Evolutionary conservation across 2,888 invertebrate species (phyloP).

Genomic region (Aphodius granarius): DNA sequence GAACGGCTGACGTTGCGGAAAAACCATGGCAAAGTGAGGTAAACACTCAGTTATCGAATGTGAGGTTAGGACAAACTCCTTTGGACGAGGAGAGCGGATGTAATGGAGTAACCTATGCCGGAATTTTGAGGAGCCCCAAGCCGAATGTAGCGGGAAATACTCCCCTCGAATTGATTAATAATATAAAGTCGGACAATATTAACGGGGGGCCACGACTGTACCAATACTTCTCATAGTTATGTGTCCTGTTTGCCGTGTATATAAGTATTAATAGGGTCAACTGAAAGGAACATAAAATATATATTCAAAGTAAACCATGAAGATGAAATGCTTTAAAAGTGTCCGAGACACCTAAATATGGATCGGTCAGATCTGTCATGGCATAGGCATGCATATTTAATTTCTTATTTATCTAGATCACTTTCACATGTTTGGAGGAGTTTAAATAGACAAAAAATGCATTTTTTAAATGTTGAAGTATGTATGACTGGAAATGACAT

Average conservation of each 20-base stretch:
- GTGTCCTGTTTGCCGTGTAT: not conserved
- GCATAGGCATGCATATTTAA: no score
- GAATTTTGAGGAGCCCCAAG: slow-evolving; percentile 32
- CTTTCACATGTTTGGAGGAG: no score
- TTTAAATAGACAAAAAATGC: no score
- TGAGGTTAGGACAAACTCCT: slow-evolving; percentile 42
- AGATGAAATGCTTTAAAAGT: not conserved
- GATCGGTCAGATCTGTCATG: no score
- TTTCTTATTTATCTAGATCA: no score
- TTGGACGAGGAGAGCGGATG: slow-evolving; percentile 41
- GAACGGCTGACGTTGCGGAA: slow-evolving; percentile 8
- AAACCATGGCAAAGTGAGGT: slow-evolving; percentile 45
- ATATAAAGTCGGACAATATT: slow-evolving; percentile 51
- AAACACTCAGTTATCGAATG: slow-evolving; percentile 48
- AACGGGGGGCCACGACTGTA: slow-evolving; percentile 55
- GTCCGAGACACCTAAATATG: not conserved
- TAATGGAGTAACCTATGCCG: slow-evolving; percentile 48
- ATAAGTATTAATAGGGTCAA: not conserved
- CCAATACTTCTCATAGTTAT: slow-evolving; percentile 59
- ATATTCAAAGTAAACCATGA: not conserved
- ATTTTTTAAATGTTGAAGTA: no score
- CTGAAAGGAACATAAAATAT: not conserved
- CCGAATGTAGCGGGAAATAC: slow-evolving; percentile 40
- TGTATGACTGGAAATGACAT: no score
- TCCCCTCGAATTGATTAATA: slow-evolving; percentile 51